A percentile compares a stretch with the other conserved stretches of the same genome.
These are phyloP conservation scores for Piprites chloris DNA, from an alignment of 2,113 vertebrate genomes.

Conservation along the genomic window DNA sequence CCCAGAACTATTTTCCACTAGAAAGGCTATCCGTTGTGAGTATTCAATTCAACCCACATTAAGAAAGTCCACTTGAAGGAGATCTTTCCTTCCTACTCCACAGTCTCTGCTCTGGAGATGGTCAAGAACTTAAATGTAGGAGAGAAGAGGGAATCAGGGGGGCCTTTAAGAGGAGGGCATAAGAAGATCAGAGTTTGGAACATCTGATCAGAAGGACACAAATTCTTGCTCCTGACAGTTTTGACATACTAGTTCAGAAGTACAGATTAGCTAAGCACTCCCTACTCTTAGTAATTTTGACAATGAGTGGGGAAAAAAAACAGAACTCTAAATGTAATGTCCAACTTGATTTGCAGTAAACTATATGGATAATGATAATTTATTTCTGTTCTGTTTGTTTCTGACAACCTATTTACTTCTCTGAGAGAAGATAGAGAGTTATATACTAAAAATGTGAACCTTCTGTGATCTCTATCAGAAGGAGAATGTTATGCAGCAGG, in stretches of 20 bases:
- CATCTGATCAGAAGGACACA: background rate
- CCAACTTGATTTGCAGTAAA: background rate
- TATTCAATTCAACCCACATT: background rate
- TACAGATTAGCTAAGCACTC: background rate
- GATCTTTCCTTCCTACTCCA: background rate
- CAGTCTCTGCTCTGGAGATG: background rate
- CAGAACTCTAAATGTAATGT: background rate
- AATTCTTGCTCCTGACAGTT: background rate
- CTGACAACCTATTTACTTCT: background rate
- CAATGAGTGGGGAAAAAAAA: background rate
- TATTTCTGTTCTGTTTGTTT: background rate
- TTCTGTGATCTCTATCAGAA: background rate
- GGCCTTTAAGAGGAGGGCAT: background rate
- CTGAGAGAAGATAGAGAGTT: background rate
- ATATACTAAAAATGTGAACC: rapidly evolving
- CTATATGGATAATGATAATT: background rate
- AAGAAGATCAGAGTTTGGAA: background rate
- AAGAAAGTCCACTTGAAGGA: background rate
- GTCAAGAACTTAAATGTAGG: background rate
- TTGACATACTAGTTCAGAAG: background rate
- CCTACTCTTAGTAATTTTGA: background rate
- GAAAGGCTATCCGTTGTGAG: background rate
- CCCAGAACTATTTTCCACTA: background rate
- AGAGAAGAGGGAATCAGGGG: background rate
- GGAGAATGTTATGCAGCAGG: background rate